A percentile compares a stretch with the other conserved stretches of the same genome.
Evolutionary conservation across 2,888 invertebrate genomes (phyloP).

Genomic region (Apamea crenata): DNA sequence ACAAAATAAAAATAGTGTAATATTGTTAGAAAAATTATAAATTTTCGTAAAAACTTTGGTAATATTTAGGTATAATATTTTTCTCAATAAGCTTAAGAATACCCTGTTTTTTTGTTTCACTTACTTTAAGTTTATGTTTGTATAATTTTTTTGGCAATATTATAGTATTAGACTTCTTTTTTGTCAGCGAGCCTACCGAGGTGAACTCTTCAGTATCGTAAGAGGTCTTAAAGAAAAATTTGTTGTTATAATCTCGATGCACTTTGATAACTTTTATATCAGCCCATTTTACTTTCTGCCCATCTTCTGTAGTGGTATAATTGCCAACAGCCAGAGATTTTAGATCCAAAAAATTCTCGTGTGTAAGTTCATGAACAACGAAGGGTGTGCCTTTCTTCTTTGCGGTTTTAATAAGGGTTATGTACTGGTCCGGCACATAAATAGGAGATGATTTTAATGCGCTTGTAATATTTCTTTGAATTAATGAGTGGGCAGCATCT

Average conservation of each 20-base stretch:
- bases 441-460: constrained; percentile 61
- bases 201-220: constrained; percentile 39
- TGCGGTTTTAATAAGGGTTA: constrained; percentile 62
- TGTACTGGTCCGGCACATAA: constrained; percentile 68
- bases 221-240: constrained; percentile 32
- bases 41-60: constrained; percentile 45
- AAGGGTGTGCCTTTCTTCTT: constrained; percentile 34
- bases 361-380: constrained; percentile 30
- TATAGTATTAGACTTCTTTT: constrained; percentile 6
- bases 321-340: constrained; percentile 42
- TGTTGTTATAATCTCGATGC: constrained; percentile 1
- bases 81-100: constrained; percentile 57
- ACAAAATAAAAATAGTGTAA: no score
- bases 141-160: constrained; percentile 41
- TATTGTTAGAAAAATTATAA: neutral
- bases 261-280: constrained; percentile 39
- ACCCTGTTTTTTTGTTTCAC: constrained; percentile 46
- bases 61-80: constrained; percentile 52
- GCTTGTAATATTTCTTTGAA: constrained; percentile 29
- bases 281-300: constrained; percentile 26
- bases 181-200: constrained; percentile 23
- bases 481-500: constrained; percentile 34
- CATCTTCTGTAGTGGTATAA: constrained; percentile 24
- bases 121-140: constrained; percentile 50
- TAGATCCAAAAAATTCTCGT: constrained; percentile 38